phyloP scores from a whole-genome alignment of 2,797 vertebrate species.

The Liasis olivaceus region DNA sequence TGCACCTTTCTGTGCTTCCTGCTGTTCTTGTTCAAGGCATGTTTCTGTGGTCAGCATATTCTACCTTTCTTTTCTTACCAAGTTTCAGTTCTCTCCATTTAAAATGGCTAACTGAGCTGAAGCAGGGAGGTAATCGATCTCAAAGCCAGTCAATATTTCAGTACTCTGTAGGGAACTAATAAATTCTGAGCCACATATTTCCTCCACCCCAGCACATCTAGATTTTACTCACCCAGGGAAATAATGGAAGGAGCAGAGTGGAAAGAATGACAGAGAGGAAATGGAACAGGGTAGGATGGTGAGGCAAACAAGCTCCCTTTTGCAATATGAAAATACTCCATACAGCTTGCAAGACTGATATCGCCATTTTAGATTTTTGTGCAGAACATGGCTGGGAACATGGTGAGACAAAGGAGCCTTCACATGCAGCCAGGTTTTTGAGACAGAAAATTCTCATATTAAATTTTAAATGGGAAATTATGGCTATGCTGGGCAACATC shows the following conservation, averaged over 20 bases:
- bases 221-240: slow-evolving; percentile 8
- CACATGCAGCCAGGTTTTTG: background rate
- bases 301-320: background rate
- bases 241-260: slow-evolving; percentile 35
- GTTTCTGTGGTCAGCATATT: slow-evolving; percentile 24
- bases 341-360: background rate
- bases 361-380: background rate
- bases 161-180: slow-evolving; percentile 46
- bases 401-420: background rate
- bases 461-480: background rate
- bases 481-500: background rate
- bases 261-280: slow-evolving; percentile 32
- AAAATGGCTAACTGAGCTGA: slow-evolving; percentile 47
- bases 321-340: background rate
- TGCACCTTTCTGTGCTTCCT: background rate
- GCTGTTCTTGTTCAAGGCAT: background rate
- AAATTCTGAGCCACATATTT: slow-evolving; percentile 48
- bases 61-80: background rate
- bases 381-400: background rate
- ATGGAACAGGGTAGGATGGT: background rate
- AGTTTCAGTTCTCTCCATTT: slow-evolving; percentile 48
- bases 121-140: slow-evolving; percentile 46
- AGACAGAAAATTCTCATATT: background rate
- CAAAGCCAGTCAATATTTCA: slow-evolving; percentile 56
- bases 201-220: slow-evolving; percentile 27